Conservation (phyloP, 1,140 invertebrate species). For the Trachymyrmex septentrionalis region DNA sequence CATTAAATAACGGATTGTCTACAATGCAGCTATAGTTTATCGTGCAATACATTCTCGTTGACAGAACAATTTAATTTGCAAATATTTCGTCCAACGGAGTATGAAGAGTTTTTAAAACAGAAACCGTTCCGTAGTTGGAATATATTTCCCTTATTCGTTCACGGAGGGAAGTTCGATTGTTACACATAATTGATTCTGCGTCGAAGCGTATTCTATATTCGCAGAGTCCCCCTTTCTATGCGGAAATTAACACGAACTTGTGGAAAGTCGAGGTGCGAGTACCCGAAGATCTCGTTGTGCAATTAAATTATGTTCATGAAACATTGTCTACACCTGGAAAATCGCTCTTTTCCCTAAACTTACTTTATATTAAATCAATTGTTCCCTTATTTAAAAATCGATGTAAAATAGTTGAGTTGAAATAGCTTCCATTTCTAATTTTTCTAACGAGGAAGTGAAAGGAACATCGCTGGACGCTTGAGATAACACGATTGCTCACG, state of each 20-base stretch:
- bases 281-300: constrained; percentile 34
- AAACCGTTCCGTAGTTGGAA: not conserved
- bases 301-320: constrained; percentile 37
- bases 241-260: constrained; percentile 62
- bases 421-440: not conserved
- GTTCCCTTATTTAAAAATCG: not conserved
- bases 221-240: constrained; percentile 11
- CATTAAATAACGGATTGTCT: not conserved
- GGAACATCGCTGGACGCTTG: not conserved
- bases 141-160: constrained; percentile 43
- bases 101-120: not conserved
- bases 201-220: constrained; percentile 36
- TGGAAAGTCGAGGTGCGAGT: constrained; percentile 38
- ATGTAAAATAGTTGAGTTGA: not conserved
- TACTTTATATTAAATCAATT: constrained; percentile 7
- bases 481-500: constrained; percentile 38
- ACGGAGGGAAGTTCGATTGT: constrained; percentile 47
- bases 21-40: not conserved
- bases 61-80: constrained; percentile 3
- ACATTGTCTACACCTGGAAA: constrained; percentile 24
- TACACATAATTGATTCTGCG: constrained; percentile 66
- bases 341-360: constrained; percentile 1
- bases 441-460: not conserved
- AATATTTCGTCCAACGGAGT: not conserved
- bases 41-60: not conserved